Evolutionary conservation across 2,113 vertebrate species (phyloP), one percentile per base, ranked within the genome.

Genomic region (Catharus fuscescens): DNA sequence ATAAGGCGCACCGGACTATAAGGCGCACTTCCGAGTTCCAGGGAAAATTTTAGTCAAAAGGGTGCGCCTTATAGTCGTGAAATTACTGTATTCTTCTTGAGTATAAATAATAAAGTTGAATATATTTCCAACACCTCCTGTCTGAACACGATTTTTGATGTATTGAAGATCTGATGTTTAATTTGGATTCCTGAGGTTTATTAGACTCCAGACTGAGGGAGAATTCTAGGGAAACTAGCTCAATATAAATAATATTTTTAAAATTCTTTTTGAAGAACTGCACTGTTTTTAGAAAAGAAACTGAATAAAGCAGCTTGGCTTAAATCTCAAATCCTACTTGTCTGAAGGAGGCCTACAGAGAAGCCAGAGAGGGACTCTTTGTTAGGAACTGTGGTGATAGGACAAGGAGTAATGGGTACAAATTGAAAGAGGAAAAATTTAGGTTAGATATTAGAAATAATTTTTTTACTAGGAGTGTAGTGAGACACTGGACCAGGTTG

Each of bases 401-500:
- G 53, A 60, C 32, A 44, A 52, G 26, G 31, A 42, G 8, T 42
- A 34, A 59, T 14, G 17, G 9, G 5, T 60, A 8, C 26, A 61
- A 52, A 60, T 18, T 78, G 32, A 8, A 60, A 60, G 14, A 60
- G 21, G 14, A 13, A 3, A 45, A 69, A 45, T 69, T 69, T 44
- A 32, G 17, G 18, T 86, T 69, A n/a, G 38, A 38, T 7, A 60
- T 38, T 36, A 44, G 9, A 18, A 77, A 44, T 17, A 21, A 21
- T 6, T 66, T 36, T 67, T 36, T 60, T 45, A 8, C 11, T 52
- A 0, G 6, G 44, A 26, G 10, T 1, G 1, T 59, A 17, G 25
- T 44, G 9, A 60, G 21, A 1, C 1, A 4, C 14, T 67, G 53
- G 14, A 52, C 8, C 2, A 52, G 44, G 5, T 42, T 67, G 13